Evolutionary conservation across 30 jellyfish, hydroid and myxozoan species (phyloP), one percentile per base, ranked within the genome.

Genomic region (Pelagia noctiluca): DNA sequence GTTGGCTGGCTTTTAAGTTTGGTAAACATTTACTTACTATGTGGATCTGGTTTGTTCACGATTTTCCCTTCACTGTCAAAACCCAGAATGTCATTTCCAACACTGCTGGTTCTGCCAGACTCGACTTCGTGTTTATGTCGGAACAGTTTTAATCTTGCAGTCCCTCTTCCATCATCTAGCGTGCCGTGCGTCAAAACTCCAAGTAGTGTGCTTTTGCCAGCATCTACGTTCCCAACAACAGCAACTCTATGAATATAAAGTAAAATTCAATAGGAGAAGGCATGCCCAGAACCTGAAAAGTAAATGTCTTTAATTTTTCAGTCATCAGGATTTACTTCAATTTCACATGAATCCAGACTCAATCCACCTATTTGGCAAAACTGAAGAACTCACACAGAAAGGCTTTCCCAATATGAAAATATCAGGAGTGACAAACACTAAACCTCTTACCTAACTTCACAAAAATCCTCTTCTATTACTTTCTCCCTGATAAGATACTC

Each of bases 51-150:
- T 72, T 91, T 85, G 37, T 91, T 94, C 38, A 94, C 97, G 7
- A 94, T 79, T 16, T 71, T 88, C 19, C 99, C 99, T 49, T 71
- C 80, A 92, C 95, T 88, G 89, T 89, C 96, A 77, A 94, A 88
- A 0, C 99, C 97, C 28, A 94, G 89, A 32, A 94, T 88, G 48
- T 84, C 97, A 63, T 87, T 89, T 13, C 99, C 99, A 66, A 94
- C 99, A 62, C 97, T 87, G 88, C 99, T 94, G 13, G 99, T 94
- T 78, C 99, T 78, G 1, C 99, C 99, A 16, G 99, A 89, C 65
- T 87, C 97, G 0, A 86, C 97, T 66, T 94, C 99, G 26, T 94
- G 99, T 61, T 87, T 89, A 61, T 88, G 97, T 25, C 96, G 77
- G 82, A 94, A 94, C 34, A 94, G 82, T 49, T 88, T 87, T 30